A percentile compares a stretch with the other conserved stretches of the same genome.
Conservation (phyloP, 2,113 vertebrate species). For the Bubalus kerabau region DNA sequence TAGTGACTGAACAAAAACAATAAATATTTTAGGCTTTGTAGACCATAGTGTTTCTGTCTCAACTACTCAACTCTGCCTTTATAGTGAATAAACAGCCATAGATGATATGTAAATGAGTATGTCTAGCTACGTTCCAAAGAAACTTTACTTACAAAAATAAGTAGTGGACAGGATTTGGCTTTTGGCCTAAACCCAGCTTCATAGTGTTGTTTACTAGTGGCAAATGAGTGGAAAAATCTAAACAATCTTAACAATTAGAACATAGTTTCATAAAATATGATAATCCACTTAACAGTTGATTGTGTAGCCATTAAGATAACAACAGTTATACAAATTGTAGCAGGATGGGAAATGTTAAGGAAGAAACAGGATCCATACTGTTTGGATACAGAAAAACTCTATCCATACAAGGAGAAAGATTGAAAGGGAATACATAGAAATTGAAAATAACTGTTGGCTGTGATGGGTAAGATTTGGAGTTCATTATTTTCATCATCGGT, state of each 20-base stretch:
- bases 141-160: conserved; percentile 25
- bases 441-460: neutral
- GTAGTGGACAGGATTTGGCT: neutral
- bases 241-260: neutral
- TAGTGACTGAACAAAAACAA: neutral
- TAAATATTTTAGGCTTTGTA: neutral
- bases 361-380: neutral
- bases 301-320: neutral
- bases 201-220: neutral
- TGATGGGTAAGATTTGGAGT: neutral
- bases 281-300: neutral
- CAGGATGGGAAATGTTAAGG: neutral
- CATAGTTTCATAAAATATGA: neutral
- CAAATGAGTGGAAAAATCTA: neutral
- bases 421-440: neutral
- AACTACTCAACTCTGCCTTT: neutral
- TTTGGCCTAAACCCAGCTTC: neutral
- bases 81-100: neutral
- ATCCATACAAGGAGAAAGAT: neutral
- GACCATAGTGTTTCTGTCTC: neutral
- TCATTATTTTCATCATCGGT: neutral
- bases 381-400: neutral
- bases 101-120: neutral
- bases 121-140: neutral
- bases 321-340: neutral